Evolutionary conservation across 2,113 vertebrate genomes (phyloP), one percentile per base, ranked within the genome.

Genomic region (Salvelinus alpinus): DNA sequence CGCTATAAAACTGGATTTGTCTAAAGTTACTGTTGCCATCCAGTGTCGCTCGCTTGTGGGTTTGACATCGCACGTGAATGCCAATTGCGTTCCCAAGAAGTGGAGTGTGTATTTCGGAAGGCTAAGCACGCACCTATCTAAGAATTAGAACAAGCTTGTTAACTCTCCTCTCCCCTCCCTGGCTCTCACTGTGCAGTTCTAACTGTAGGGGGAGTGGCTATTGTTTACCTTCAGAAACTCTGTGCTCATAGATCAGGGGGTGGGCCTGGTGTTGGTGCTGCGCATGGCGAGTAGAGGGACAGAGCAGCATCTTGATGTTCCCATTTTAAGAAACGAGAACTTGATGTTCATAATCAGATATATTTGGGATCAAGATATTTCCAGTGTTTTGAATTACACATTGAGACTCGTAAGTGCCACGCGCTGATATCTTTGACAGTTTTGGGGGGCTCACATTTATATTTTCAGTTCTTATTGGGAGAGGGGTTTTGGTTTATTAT

Each of bases 171-270:
- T 57, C 44, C 5, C 9, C 38, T 11, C 87, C 79, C 79, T 80
- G 90, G 85, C 71, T 82, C 38, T 44, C 2, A 75, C 72, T 25
- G 82, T 80, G 12, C 75, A 75, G 81, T 73, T 47, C 67, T 57
- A 44, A 87, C 90, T 83, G 83, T 86, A 90, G 94, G 95, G 93
- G 94, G 94, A 89, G 94, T 93, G 94, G 94, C 92, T 90, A 91
- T 93, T 96, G 95, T 95, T 96, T 95, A 95, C 94, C 94, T 94
- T 93, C 90, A 87, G 77, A 83, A 91, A 93, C 88, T 93, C 94
- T 85, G 88, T 76, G 83, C 71, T 22, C 22, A 34, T 22, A 60
- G 64, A 70, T 62, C 85, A 74, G 60, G 74, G 85, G 89, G 85
- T 82, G 76, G 78, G 77, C 38, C 74, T 83, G 64, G 38, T 44